Evolutionary conservation across 2,113 vertebrate genomes (phyloP).

Genomic region (Caranx melampygus): DNA sequence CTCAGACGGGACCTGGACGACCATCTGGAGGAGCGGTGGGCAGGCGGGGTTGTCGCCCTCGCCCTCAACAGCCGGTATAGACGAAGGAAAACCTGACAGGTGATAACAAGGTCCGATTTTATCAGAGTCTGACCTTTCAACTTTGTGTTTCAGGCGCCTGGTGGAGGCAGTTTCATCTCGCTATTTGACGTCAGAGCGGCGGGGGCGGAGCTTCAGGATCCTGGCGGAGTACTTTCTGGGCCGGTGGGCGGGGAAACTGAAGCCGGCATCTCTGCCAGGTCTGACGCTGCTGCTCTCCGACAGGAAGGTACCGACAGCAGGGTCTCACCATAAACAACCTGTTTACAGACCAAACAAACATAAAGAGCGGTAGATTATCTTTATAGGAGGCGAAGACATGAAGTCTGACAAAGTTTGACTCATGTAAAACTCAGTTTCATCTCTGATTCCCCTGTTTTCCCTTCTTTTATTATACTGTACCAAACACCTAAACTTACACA

Average conservation of each 20-base stretch:
- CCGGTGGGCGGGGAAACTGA: slow-evolving; percentile 85
- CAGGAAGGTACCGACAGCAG: slow-evolving; percentile 82
- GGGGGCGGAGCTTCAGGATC: slow-evolving; percentile 71
- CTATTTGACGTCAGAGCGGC: slow-evolving; percentile 77
- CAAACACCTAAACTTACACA: too few relatives aligned
- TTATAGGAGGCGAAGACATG: too few relatives aligned
- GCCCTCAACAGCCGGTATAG: slow-evolving; percentile 82
- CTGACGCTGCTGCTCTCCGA: slow-evolving; percentile 83
- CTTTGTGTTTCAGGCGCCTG: slow-evolving; percentile 78
- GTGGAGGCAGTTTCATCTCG: slow-evolving; percentile 70
- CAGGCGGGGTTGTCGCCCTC: slow-evolving; percentile 73
- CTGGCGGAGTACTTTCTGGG: slow-evolving; percentile 87
- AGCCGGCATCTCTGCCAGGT: slow-evolving; percentile 76
- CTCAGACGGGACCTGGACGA: slow-evolving; percentile 81
- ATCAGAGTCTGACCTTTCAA: background rate
- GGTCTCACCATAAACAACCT: too few relatives aligned
- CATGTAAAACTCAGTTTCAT: too few relatives aligned
- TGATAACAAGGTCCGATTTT: background rate
- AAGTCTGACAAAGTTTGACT: too few relatives aligned
- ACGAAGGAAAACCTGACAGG: background rate
- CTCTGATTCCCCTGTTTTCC: too few relatives aligned
- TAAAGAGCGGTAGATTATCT: too few relatives aligned
- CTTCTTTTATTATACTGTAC: too few relatives aligned
- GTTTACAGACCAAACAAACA: too few relatives aligned
- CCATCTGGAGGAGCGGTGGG: slow-evolving; percentile 80